Percentiles rank a stretch among this genome's conserved stretches.
phyloP scores from a whole-genome alignment of 2,113 vertebrate species.

The Mormyrus iriodes region DNA sequence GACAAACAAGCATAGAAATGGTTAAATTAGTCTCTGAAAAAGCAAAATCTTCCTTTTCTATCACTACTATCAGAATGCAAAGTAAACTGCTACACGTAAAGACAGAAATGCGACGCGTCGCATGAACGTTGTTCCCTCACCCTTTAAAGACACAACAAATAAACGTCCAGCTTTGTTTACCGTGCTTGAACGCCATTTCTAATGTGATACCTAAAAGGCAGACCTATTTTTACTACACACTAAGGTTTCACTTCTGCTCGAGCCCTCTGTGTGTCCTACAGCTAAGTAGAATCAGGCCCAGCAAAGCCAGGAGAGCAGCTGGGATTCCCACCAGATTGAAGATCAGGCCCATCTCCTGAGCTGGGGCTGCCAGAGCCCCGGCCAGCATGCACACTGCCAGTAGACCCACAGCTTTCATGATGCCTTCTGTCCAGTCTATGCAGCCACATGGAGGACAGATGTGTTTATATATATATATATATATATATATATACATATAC shows the following conservation, averaged over 20 bases:
- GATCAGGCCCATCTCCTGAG: slow-evolving; percentile 10
- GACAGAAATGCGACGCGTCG: not conserved
- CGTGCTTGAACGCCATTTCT: not conserved
- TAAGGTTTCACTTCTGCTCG: not conserved
- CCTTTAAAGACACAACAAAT: not conserved
- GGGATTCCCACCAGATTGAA: slow-evolving; percentile 16
- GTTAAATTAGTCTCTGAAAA: not conserved
- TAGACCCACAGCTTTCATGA: slow-evolving; percentile 22
- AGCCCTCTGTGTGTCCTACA: not conserved
- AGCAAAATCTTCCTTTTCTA: not conserved
- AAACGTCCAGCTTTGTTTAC: not conserved
- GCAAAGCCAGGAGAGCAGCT: not conserved
- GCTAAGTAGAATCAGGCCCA: not conserved
- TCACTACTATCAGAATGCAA: not conserved
- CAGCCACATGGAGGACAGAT: not conserved
- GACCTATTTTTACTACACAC: not conserved
- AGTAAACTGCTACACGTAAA: not conserved
- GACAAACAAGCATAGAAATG: not conserved
- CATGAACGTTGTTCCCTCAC: not conserved
- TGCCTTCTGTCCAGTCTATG: not conserved
- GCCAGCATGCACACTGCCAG: slow-evolving; percentile 24
- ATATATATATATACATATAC: not conserved
- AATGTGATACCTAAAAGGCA: not conserved
- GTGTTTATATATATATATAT: not conserved
- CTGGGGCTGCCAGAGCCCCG: slow-evolving; percentile 1